Base-by-base conservation (phyloP, 2,888 invertebrate species). In the Rambutsinella grinnellia region DNA sequence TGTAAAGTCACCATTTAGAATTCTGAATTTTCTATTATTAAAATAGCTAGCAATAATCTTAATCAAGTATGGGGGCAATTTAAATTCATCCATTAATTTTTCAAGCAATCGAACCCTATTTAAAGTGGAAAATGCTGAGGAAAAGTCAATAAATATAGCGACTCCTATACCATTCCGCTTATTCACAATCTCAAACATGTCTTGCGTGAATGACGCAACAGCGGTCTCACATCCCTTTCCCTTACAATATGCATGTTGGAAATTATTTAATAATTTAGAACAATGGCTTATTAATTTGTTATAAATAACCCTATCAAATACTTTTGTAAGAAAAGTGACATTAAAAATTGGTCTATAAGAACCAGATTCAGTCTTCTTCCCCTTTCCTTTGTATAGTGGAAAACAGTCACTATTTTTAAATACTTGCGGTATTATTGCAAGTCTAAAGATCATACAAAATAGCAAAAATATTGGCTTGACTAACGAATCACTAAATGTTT, bases 331-430 rank as follows among this genome's bases (percentile, higher is more conserved):
- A 23, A 15, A 60, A 19, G 3, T 28, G 3, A 60, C 3, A 53
- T 36, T 24, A 51, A 68, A 68, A 19, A 68, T 68, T 21, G 68
- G 58, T 19, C 60, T 3, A 26, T 58, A 68, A 1, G 66, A 66
- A 2, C 24, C 13, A 10, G 57, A 24, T 8, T 51, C 10, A 3
- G 24, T 5, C 3, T 19, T 1, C 1, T 17, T 44, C 3, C 66
- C 66, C 23, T 66, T 66, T 6, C 66, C 66, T 46, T 66, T 66
- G 36, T 66, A 66, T 46, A 66, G 26, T 17, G 66, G 57, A 46
- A 47, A 46, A 26, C 66, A 66, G 15, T 46, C 46, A 15, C 46
- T 47, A 15, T 3, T 1, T 23, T 66, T 66, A 13, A 66, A 17
- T 1, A 5, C n/a, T 21, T 65, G 8, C 21, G 54, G 65, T 15